Evolutionary conservation across 37 sponge, comb jelly and placozoan genomes (phyloP), one percentile per base, ranked within the genome.

Genomic region (Haliclona indistincta): DNA sequence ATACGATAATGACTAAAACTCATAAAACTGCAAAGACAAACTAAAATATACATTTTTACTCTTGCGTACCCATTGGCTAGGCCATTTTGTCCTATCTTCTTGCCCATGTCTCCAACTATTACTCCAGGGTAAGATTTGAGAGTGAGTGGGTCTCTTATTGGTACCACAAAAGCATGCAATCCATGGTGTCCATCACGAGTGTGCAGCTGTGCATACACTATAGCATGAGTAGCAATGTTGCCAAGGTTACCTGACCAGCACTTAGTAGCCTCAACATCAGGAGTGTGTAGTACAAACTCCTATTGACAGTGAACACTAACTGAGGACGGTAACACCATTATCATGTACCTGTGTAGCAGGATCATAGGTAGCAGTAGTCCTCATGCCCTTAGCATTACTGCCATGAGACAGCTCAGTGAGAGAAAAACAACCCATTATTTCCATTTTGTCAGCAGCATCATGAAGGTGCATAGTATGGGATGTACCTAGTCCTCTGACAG

Each of bases 321-420:
- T 17, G 51, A 47, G 10, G 10, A 15, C 15, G 15, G 51, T 47
- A 47, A 47, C 51, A 47, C 10, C 10, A 17, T 17, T 41, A 17
- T 35, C 26, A 53, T 64, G 38, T 63, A 89, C 94, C 67, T 89
- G 73, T 11, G 88, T 95, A n/a, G 65, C 70, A 1, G 96, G 89
- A 43, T 95, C 91, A 77, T 84, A 98, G 10, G 91, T 95, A 3
- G 99, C 96, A 37, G 96, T 98, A 5, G 99, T 95, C 33, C 94
- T 80, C 85, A 98, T 87, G 0, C 82, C 91, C 43, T 67, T 82
- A 6, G 91, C 77, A 63, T 98, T 93, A 73, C 89, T 93, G 28
- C 99, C 99, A 79, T 98, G 97, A 54, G 92, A 81, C 17, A 98
- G 71, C 67, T 98, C 99, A 30, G 99, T 95, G 49, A 98, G 79